A percentile compares a stretch with the other conserved stretches of the same genome.
Conservation (phyloP, 2,113 vertebrate species). For the Centropus bengalensis region DNA sequence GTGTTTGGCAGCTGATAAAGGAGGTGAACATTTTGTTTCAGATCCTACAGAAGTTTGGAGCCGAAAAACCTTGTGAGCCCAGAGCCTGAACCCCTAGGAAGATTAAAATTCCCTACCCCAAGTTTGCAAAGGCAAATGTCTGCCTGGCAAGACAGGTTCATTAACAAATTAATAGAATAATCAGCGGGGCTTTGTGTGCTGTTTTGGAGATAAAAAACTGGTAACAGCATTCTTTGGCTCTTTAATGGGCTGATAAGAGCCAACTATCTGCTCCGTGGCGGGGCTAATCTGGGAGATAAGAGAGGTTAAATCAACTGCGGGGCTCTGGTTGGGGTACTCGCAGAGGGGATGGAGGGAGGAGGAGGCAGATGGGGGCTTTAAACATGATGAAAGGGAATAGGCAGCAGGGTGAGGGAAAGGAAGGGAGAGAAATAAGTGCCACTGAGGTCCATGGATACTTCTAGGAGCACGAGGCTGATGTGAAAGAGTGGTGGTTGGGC, state of each 20-base stretch:
- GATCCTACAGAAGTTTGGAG: constrained; percentile 3
- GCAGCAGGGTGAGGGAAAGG: not conserved
- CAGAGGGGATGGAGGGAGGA: not conserved
- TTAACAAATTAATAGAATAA: constrained; percentile 87
- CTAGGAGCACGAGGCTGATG: not conserved
- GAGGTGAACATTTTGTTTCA: not conserved
- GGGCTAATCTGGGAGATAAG: constrained; percentile 80
- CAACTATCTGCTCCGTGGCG: constrained; percentile 75
- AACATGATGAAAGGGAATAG: constrained; percentile 10
- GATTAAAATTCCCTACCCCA: constrained; percentile 51
- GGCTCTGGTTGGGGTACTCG: constrained; percentile 53
- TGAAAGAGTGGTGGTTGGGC: not conserved
- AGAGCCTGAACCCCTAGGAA: constrained; percentile 35
- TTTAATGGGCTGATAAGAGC: constrained; percentile 82
- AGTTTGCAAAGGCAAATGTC: constrained; percentile 64
- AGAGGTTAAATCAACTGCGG: constrained; percentile 76
- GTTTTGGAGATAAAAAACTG: constrained; percentile 83
- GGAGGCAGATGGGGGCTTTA: not conserved
- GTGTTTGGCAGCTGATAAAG: not conserved
- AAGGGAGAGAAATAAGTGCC: not conserved
- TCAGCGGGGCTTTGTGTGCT: constrained; percentile 84
- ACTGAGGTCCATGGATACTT: not conserved
- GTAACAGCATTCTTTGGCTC: constrained; percentile 83
- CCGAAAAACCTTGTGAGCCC: constrained; percentile 6
- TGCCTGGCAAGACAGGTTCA: constrained; percentile 81